Evolutionary conservation across 1,140 invertebrate species (phyloP).

Genomic region (Drosophila sturtevanti): DNA sequence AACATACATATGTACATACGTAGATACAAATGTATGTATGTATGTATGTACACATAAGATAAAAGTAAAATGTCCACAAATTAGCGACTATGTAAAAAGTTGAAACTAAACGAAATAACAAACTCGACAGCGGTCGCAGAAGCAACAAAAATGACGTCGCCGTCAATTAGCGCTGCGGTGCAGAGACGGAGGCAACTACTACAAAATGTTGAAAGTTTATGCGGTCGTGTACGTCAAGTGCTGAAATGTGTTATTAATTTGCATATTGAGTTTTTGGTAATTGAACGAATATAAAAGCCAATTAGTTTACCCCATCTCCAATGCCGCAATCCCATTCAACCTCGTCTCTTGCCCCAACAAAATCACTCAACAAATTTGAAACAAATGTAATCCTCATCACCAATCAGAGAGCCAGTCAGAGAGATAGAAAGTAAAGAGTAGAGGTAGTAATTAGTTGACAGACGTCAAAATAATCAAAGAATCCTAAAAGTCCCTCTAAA

Average conservation of each 20-base stretch:
- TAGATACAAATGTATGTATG: too few species aligned
- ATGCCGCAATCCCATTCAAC: neutral
- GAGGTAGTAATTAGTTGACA: neutral
- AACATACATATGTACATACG: neutral
- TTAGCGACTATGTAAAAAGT: slow-evolving; percentile 66
- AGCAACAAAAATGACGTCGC: slow-evolving; percentile 27
- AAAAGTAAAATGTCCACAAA: slow-evolving; percentile 45
- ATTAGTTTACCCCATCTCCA: neutral
- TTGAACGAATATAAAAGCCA: slow-evolving; percentile 30
- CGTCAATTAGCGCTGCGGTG: slow-evolving; percentile 60
- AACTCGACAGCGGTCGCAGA: slow-evolving; percentile 16
- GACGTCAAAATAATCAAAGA: neutral
- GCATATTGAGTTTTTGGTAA: slow-evolving; percentile 82
- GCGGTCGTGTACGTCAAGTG: slow-evolving; percentile 76
- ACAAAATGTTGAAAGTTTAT: slow-evolving; percentile 70
- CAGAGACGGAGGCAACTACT: slow-evolving; percentile 64
- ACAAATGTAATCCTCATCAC: neutral
- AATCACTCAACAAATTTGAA: slow-evolving; percentile 6
- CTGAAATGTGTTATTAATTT: slow-evolving; percentile 82
- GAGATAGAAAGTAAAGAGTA: neutral
- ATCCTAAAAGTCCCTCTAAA: neutral
- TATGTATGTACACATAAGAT: neutral
- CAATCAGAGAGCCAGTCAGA: neutral
- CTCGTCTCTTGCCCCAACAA: neutral
- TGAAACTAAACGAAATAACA: slow-evolving; percentile 28